These are phyloP conservation scores for Actinernus sp. DNA, from an alignment of 92 coral and sea anemone genomes.

Conservation along the genomic window DNA sequence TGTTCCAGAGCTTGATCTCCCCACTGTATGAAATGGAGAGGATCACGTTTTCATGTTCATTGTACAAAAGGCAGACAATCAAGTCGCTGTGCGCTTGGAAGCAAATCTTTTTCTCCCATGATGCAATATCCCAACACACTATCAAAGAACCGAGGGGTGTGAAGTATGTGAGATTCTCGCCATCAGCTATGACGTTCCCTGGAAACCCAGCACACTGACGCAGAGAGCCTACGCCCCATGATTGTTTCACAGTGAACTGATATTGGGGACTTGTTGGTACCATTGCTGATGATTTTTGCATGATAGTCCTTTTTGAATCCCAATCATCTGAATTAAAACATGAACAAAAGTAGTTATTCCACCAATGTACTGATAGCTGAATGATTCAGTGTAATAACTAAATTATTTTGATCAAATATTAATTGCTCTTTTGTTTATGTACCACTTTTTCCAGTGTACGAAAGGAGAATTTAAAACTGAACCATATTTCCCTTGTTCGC, in stretches of 20 bases:
- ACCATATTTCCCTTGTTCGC: too few species aligned
- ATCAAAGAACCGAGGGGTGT: constrained; percentile 75
- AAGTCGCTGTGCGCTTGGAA: constrained; percentile 89
- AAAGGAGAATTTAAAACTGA: too few species aligned
- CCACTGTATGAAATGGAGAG: constrained; percentile 74
- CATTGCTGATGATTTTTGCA: too few species aligned
- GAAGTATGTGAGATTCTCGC: constrained; percentile 40
- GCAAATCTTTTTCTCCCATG: constrained; percentile 32
- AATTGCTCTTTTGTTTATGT: too few species aligned
- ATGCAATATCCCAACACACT: constrained; percentile 77
- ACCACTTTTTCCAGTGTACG: too few species aligned
- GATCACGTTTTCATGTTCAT: constrained; percentile 19
- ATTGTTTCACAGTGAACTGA: constrained; percentile 56
- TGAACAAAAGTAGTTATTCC: too few species aligned
- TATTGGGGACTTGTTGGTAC: constrained; percentile 2
- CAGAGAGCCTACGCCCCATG: constrained; percentile 87
- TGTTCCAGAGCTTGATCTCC: constrained; percentile 82
- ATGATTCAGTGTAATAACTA: too few species aligned
- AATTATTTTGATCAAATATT: too few species aligned
- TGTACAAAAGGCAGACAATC: constrained; percentile 76
- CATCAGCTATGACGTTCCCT: constrained; percentile 29
- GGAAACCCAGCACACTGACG: constrained; percentile 91
- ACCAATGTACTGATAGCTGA: too few species aligned
- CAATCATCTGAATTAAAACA: too few species aligned
- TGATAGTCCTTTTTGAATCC: too few species aligned